Conservation (phyloP, 2,797 vertebrate species). For the Premnoplex brunnescens region DNA sequence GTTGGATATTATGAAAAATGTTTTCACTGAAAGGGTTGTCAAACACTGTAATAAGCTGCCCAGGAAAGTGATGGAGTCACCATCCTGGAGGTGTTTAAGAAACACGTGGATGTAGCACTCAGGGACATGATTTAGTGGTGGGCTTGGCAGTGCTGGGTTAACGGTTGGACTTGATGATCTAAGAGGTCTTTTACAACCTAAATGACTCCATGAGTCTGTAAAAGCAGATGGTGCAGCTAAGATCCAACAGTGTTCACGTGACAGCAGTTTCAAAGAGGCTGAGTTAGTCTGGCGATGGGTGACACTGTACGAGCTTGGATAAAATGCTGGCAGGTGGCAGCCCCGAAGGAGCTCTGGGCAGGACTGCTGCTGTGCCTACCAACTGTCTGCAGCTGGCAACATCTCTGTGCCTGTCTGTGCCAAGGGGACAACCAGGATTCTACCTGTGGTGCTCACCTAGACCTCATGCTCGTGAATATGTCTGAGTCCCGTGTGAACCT, state of each 20-base stretch:
- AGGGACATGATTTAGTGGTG: background rate
- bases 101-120: background rate
- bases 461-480: background rate
- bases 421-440: background rate
- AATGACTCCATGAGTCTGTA: background rate
- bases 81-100: background rate
- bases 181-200: background rate
- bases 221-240: background rate
- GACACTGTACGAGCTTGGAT: background rate
- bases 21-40: background rate
- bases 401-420: background rate
- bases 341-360: background rate
- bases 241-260: background rate
- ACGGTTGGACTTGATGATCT: too few relatives aligned
- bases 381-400: background rate
- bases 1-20: background rate
- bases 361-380: background rate
- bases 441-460: background rate
- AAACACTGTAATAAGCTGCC: background rate
- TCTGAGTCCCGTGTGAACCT: background rate
- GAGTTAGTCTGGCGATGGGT: fast-evolving
- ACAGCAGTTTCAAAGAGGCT: background rate
- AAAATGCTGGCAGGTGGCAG: background rate
- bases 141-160: background rate
- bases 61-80: background rate